Conservation (phyloP, 1,140 invertebrate genomes). For the Lineus longissimus region DNA sequence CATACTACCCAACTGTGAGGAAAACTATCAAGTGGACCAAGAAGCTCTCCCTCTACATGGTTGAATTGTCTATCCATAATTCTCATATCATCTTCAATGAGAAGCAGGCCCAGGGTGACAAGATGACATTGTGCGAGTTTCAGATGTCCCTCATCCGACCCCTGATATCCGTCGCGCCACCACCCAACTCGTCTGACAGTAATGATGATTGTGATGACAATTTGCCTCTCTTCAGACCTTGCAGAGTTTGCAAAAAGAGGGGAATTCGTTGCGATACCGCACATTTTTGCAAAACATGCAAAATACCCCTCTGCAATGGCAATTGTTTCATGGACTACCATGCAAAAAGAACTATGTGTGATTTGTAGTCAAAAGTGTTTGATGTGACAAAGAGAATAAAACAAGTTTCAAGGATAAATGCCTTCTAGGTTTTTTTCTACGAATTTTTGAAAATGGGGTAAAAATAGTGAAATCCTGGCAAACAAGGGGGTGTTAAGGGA, state of each 20-base stretch:
- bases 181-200: too few species aligned
- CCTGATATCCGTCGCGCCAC: too few species aligned
- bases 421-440: neutral
- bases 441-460: neutral
- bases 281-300: neutral
- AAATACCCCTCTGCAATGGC: neutral
- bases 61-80: neutral
- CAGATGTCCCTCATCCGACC: neutral
- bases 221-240: too few species aligned
- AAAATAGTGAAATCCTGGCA: neutral
- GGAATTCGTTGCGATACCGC: neutral
- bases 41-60: neutral
- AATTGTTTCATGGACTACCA: neutral
- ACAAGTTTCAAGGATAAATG: neutral
- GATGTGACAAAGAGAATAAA: neutral
- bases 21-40: neutral
- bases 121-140: neutral
- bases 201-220: too few species aligned
- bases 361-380: neutral
- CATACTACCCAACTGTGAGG: neutral
- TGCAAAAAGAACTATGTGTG: neutral
- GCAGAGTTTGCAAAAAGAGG: neutral
- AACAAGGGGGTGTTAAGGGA: too few species aligned
- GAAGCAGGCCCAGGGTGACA: neutral
- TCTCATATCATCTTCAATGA: neutral